Percentiles rank a stretch among this genome's conserved stretches.
phyloP scores from a whole-genome alignment of 2,888 invertebrate genomes.

The Omphaloscelis lunosa region DNA sequence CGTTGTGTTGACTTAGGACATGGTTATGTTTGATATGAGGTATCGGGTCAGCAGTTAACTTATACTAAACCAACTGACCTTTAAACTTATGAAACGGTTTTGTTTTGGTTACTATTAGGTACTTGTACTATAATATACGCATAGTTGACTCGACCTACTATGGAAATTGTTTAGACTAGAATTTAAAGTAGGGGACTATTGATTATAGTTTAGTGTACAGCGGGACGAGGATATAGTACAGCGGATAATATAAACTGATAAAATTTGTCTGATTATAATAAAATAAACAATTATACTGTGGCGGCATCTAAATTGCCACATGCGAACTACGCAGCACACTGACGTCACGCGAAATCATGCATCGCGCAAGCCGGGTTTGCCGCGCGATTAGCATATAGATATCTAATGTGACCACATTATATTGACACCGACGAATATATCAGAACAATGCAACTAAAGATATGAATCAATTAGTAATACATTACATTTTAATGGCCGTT shows the following conservation, averaged over 20 bases:
- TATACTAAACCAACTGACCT: conserved; percentile 23
- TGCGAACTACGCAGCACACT: no score
- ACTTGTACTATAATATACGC: no score
- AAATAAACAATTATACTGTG: no score
- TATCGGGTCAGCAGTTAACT: not conserved
- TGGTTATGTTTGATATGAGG: not conserved
- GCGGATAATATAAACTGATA: not conserved
- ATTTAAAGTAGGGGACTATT: not conserved
- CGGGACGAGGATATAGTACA: not conserved
- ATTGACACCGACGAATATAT: not conserved
- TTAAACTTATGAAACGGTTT: not conserved
- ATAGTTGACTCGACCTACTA: not conserved
- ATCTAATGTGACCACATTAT: no score
- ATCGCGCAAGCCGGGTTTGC: no score
- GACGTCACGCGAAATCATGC: no score
- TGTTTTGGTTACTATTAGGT: not conserved
- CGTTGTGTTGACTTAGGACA: conserved; percentile 32
- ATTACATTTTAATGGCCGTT: not conserved
- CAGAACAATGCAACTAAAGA: not conserved
- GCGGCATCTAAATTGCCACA: no score
- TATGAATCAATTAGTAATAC: conserved; percentile 4
- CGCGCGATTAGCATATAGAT: no score
- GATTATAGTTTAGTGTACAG: not conserved
- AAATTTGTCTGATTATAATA: no score
- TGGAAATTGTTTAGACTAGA: not conserved